Conservation (phyloP, 2,797 vertebrate genomes). For the Takifugu ocellatus region DNA sequence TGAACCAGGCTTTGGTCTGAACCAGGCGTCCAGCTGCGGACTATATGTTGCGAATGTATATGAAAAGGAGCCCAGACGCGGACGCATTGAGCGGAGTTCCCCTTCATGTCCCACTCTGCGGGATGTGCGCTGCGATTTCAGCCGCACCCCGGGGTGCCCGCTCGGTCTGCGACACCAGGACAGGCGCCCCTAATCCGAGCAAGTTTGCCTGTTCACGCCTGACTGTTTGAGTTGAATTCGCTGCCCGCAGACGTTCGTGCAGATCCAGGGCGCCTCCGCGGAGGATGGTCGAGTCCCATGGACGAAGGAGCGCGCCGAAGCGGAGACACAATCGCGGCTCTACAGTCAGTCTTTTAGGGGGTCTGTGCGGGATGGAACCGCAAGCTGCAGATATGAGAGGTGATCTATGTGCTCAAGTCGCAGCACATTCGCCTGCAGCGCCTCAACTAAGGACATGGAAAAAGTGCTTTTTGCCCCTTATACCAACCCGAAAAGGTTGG, state of each 20-base stretch:
- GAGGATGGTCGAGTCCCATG: conserved; percentile 7
- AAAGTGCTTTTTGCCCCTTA: too few relatives aligned
- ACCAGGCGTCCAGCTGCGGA: background rate
- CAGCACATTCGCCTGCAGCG: conserved; percentile 7
- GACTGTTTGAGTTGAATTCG: conserved; percentile 13
- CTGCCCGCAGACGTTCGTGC: too few relatives aligned
- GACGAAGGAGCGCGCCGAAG: conserved; percentile 7
- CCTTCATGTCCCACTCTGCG: conserved; percentile 55
- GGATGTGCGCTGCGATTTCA: conserved; percentile 58
- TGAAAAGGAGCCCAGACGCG: conserved; percentile 11
- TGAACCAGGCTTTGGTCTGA: too few relatives aligned
- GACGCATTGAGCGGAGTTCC: conserved; percentile 53
- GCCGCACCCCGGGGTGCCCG: conserved; percentile 59
- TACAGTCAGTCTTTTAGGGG: conserved; percentile 3
- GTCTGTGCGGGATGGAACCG: conserved; percentile 12
- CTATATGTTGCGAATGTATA: conserved; percentile 18
- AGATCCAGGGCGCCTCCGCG: conserved; percentile 5
- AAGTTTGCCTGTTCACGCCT: conserved; percentile 49
- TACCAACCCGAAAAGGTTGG: too few relatives aligned
- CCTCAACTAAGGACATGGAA: background rate
- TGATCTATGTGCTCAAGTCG: conserved; percentile 2
- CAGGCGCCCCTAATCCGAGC: conserved; percentile 32
- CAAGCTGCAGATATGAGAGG: conserved; percentile 37
- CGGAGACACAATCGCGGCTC: conserved; percentile 2
- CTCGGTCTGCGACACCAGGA: conserved; percentile 41